phyloP scores from a whole-genome alignment of 1,140 invertebrate species.

The Procambarus clarkii region DNA sequence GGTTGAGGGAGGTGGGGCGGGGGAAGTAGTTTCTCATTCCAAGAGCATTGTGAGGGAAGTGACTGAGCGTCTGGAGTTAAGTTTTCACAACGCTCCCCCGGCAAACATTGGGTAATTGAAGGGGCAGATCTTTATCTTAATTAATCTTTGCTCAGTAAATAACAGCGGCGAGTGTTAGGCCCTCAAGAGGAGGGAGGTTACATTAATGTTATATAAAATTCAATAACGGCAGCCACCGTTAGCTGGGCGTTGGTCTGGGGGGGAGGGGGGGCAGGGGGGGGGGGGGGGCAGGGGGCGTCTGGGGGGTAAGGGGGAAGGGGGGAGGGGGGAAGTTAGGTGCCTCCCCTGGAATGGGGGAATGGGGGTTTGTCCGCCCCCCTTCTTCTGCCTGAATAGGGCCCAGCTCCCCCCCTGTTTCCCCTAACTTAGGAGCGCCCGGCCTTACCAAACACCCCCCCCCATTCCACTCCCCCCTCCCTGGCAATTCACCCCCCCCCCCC shows the following conservation, averaged over 20 bases:
- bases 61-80: constrained; percentile 12
- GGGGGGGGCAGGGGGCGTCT: too few relatives aligned
- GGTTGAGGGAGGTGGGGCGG: too few relatives aligned
- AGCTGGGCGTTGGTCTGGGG: neutral
- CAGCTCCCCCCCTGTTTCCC: neutral
- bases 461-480: neutral
- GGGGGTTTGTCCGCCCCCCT: too few relatives aligned
- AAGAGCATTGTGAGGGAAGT: constrained; percentile 4
- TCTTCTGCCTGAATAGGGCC: too few relatives aligned
- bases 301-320: too few relatives aligned
- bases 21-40: neutral
- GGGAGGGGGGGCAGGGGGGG: too few relatives aligned
- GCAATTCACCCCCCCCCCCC: neutral
- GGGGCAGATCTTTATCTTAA: constrained; percentile 61
- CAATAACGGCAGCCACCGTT: constrained; percentile 44
- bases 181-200: constrained; percentile 52
- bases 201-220: constrained; percentile 64
- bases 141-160: constrained; percentile 66
- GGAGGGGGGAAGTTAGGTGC: too few relatives aligned
- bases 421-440: neutral
- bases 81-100: constrained; percentile 39
- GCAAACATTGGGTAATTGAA: constrained; percentile 67
- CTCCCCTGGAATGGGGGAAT: too few relatives aligned
- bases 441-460: neutral
- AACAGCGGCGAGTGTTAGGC: constrained; percentile 54